Evolutionary conservation across 2,113 vertebrate genomes (phyloP), one percentile per base, ranked within the genome.

Genomic region (Festucalex cinctus): DNA sequence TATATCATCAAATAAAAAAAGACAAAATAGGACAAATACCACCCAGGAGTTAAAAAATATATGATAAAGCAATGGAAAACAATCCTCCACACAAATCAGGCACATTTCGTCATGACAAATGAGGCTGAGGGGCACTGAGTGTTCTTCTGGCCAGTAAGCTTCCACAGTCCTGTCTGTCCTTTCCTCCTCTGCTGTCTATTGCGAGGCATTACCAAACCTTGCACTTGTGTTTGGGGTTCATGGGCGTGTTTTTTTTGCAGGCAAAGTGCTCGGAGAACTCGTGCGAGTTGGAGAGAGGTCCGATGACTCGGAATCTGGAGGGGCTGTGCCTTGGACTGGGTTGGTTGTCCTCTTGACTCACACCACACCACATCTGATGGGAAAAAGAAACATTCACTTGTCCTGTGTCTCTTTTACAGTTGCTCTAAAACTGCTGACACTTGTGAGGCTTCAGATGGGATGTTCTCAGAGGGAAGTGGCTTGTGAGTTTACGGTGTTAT

Each of bases 241-340:
- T 98, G 36, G 94, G 93, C 0, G 94, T 86, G 43, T 94, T 91
- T 0, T 71, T 78, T 0, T 91, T 92, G 75, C 97, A 99, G 83
- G 59, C 66, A 60, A 98, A 99, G 86, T 98, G 95, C 78, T 94
- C 74, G 0, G 97, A 94, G 43, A 99, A 99, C 66, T 95, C 96
- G 0, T 13, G 80, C 9, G 95, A 98, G 73, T 99, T 98, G 79
- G 97, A 96, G 71, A 98, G 71, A 0, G 95, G 94, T 80, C 97
- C 97, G 0, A 97, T 95, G 90, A 99, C 96, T 0, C 97, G 89
- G 79, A 94, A 98, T 36, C 94, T 93, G 0, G 97, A 95, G 0
- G 97, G 97, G 70, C 97, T 99, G 91, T 99, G 97, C 0, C n/a
- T n/a, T n/a, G n/a, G n/a, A n/a, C n/a, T n/a, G 95, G 93, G 61